phyloP scores from a whole-genome alignment of 92 coral and sea anemone genomes.

The Blastomussa wellsi region DNA sequence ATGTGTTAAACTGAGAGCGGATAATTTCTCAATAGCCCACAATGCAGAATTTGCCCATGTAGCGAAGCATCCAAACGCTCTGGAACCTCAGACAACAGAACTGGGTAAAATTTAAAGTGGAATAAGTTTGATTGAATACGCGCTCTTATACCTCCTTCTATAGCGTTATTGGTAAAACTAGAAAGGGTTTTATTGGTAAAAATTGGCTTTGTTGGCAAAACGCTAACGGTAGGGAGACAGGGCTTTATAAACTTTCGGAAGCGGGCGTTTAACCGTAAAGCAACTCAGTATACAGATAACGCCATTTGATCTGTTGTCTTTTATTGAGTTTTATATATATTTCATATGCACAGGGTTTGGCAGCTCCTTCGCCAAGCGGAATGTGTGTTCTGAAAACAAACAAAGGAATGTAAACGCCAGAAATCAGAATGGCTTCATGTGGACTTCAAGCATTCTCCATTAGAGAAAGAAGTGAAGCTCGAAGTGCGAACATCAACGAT shows the following conservation, averaged over 20 bases:
- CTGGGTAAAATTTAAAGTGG: too few species aligned
- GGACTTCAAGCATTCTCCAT: too few species aligned
- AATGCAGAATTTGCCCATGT: neutral
- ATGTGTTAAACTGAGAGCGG: too few species aligned
- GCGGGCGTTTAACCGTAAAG: too few species aligned
- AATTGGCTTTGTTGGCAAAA: too few species aligned
- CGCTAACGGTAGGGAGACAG: too few species aligned
- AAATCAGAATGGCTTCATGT: neutral
- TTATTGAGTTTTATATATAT: neutral
- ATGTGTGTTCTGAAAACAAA: neutral
- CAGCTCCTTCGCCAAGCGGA: neutral
- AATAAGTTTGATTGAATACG: neutral
- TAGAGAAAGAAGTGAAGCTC: too few species aligned
- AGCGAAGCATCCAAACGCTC: neutral
- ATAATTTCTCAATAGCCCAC: neutral
- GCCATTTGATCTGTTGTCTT: neutral
- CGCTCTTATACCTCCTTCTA: neutral
- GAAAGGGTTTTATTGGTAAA: too few species aligned
- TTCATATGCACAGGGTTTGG: neutral
- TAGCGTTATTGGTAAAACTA: too few species aligned
- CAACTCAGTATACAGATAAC: neutral
- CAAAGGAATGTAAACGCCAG: neutral
- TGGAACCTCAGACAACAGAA: neutral
- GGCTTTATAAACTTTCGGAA: too few species aligned
- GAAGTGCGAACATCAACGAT: too few species aligned